phyloP scores from a whole-genome alignment of 2,797 vertebrate species.

The Lacerta viridis region DNA sequence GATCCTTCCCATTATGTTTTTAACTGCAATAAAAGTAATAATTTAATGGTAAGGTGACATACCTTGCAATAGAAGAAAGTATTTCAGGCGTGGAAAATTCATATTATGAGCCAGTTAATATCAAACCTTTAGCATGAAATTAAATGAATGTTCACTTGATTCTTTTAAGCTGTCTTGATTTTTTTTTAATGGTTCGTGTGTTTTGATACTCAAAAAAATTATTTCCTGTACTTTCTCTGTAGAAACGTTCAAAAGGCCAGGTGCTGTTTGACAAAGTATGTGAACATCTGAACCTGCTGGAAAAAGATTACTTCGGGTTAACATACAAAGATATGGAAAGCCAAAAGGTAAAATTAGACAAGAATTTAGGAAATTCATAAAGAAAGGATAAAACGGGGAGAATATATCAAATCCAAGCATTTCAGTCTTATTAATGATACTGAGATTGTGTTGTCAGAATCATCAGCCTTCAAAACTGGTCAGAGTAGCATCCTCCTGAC shows the following conservation, averaged over 20 bases:
- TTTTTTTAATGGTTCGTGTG: slow-evolving; percentile 14
- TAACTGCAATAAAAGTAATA: no score
- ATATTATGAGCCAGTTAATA: no score
- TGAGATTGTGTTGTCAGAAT: background rate
- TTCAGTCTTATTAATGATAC: background rate
- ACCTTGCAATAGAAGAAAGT: no score
- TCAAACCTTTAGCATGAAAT: background rate
- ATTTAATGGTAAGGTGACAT: no score
- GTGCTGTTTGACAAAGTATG: slow-evolving; percentile 95
- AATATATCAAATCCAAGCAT: background rate
- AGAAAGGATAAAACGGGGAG: background rate
- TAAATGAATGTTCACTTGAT: background rate
- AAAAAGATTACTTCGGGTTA: slow-evolving; percentile 97
- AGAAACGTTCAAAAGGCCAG: slow-evolving; percentile 95
- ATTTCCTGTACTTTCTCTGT: slow-evolving; percentile 44
- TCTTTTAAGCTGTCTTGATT: slow-evolving; percentile 9
- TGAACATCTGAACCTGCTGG: slow-evolving; percentile 96
- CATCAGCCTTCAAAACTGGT: background rate
- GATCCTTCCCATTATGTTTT: no score
- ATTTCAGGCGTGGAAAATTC: background rate
- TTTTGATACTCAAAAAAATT: slow-evolving; percentile 25
- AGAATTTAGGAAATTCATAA: background rate
- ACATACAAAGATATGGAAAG: slow-evolving; percentile 93
- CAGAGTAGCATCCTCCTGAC: background rate
- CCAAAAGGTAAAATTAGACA: slow-evolving; percentile 88